Evolutionary conservation across 2,888 invertebrate species (phyloP), one percentile per base, ranked within the genome.

Genomic region (Embidobia sp.): DNA sequence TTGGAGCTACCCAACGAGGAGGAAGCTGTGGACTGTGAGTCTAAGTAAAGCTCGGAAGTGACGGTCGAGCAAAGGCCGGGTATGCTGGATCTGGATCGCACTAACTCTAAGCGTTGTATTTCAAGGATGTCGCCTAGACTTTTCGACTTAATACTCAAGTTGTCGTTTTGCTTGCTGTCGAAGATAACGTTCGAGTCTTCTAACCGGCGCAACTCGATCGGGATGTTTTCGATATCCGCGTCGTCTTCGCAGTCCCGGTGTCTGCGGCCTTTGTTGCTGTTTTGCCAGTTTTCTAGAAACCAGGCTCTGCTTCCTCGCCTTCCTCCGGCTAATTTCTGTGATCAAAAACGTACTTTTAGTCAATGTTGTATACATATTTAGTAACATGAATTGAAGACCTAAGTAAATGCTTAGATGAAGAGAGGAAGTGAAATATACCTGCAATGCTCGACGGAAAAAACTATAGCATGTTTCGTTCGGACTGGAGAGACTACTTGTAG

Each of bases 391-490:
- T n/a, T 33, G 46, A 18, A n/a, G 13, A 11, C 18, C 42, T 40
- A 44, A 7, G 26, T 48, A 10, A 61, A 26, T 37, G 29, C n/a
- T 11, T 7, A 11, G 44, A 51, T 49, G 44, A 49, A 49, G 18
- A 29, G 40, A 49, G 40, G 13, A 69, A 64, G 7, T 37, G 33
- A 10, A 6, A 42, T 51, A 67, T 87, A 93, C 93, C 90, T 93
- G 95, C 49, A 97, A 92, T 7, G 97, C 97, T 84, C 96, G 92
- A 44, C 97, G 92, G 3, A 97, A 96, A 88, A 97, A 97, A 83
- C 97, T 97, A 90, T 97, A 97, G 88, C 97, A 97, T 2, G 97
- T 97, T 90, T 97, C 97, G 86, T 97, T 97, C 2, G 97, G 97
- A 78, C 96, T 96, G 49, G 96, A 96, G 29, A 97, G 92, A 78